Percentiles rank a stretch among this genome's conserved stretches.
Evolutionary conservation across 2,888 invertebrate genomes (phyloP).

Genomic region (Chironomus tentans): DNA sequence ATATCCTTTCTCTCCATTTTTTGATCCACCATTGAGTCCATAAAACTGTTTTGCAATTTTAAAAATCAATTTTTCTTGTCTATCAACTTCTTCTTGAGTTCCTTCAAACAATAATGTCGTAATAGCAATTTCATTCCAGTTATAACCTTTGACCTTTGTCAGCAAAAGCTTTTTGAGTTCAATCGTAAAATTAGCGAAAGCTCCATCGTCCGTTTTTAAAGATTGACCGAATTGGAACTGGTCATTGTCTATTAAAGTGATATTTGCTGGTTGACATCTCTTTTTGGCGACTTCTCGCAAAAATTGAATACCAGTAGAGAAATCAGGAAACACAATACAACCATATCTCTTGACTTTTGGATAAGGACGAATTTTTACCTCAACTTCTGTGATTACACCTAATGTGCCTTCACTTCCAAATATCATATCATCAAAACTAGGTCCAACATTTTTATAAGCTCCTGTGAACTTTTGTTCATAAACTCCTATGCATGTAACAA

Average conservation of each 20-base stretch:
- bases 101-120: conserved; percentile 96
- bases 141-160: conserved; percentile 43
- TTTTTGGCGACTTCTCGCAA: conserved; percentile 44
- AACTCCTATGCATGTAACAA: too few relatives aligned
- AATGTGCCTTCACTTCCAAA: too few relatives aligned
- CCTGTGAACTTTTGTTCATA: too few relatives aligned
- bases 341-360: conserved; percentile 82
- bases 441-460: too few relatives aligned
- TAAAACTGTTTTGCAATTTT: conserved; percentile 64
- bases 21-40: conserved; percentile 84
- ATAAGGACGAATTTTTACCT: conserved; percentile 74
- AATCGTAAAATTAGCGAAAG: conserved; percentile 49
- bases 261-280: conserved; percentile 89
- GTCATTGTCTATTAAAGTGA: conserved; percentile 94
- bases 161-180: conserved; percentile 79
- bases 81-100: conserved; percentile 57
- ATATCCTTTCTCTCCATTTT: conserved; percentile 92
- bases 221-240: conserved; percentile 92
- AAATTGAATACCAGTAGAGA: conserved; percentile 67
- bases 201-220: conserved; percentile 55
- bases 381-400: conserved; percentile 50
- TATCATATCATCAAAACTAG: too few relatives aligned
- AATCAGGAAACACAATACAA: conserved; percentile 89
- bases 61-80: conserved; percentile 69
- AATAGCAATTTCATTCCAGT: conserved; percentile 71